These are phyloP conservation scores for Myotis vivesi DNA, from an alignment of 2,797 vertebrate species.

Conservation along the genomic window DNA sequence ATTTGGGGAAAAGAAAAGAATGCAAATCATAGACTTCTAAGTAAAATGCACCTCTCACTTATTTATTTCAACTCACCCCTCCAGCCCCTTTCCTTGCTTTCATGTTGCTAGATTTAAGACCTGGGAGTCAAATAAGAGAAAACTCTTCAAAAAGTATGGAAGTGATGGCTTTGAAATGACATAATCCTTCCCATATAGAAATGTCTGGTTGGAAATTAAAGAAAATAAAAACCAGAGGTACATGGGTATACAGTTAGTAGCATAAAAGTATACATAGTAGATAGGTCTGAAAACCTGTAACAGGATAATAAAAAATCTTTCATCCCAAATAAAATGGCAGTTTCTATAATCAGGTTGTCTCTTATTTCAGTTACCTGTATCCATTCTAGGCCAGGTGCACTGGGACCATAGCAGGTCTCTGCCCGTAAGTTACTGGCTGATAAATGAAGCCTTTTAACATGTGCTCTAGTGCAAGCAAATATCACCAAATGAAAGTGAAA, in stretches of 20 bases:
- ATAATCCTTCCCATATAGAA: not conserved
- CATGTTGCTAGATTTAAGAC: not conserved
- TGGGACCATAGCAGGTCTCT: not conserved
- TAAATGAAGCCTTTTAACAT: not conserved
- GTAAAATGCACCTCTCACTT: not conserved
- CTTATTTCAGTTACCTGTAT: not conserved
- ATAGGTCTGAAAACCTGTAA: not conserved
- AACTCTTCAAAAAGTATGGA: not conserved
- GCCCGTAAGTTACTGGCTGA: not conserved
- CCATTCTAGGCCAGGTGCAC: not conserved
- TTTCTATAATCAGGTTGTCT: not conserved
- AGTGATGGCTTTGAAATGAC: not conserved
- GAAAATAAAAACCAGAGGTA: constrained; percentile 25
- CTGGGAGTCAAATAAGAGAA: not conserved
- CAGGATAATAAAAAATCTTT: not conserved
- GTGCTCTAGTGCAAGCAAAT: not conserved
- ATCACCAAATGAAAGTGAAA: not conserved
- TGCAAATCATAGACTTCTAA: constrained; percentile 16
- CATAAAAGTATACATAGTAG: not conserved
- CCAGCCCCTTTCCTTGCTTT: not conserved
- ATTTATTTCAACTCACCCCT: not conserved
- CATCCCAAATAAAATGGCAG: not conserved
- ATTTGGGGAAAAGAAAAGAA: constrained; percentile 39
- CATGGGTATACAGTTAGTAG: not conserved
- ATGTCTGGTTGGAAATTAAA: constrained; percentile 12